These are phyloP conservation scores for Phrynocephalus vlangalii DNA, from an alignment of 2,797 vertebrate species.

Conservation along the genomic window DNA sequence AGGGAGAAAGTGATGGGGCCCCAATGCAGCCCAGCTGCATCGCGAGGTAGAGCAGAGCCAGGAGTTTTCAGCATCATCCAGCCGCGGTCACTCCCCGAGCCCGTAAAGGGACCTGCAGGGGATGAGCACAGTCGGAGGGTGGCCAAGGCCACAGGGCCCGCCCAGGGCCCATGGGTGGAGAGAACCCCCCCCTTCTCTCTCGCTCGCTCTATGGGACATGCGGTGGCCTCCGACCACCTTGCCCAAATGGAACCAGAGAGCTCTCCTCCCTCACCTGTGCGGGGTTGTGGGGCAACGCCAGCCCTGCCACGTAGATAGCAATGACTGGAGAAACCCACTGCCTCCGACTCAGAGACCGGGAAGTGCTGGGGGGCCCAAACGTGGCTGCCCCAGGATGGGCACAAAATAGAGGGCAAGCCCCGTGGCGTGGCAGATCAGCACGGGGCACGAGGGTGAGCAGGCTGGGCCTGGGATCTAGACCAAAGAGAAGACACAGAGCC, in stretches of 20 bases:
- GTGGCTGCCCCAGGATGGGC: constrained; percentile 86
- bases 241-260: background rate
- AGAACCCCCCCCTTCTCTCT: too few relatives aligned
- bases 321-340: constrained; percentile 89
- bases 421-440: constrained; percentile 90
- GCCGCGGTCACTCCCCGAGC: constrained; percentile 82
- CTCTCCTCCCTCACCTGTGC: constrained; percentile 78
- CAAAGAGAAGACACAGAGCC: too few relatives aligned
- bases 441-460: constrained; percentile 86
- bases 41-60: constrained; percentile 87
- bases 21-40: constrained; percentile 88
- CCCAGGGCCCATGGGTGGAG: background rate
- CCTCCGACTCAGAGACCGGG: constrained; percentile 91
- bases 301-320: constrained; percentile 90
- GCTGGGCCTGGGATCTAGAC: constrained; percentile 74
- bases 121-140: background rate
- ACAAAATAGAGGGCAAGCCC: constrained; percentile 88
- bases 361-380: constrained; percentile 91
- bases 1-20: constrained; percentile 94
- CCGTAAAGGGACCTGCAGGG: constrained; percentile 79
- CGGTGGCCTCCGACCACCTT: fast-evolving
- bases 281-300: constrained; percentile 93
- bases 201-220: fast-evolving
- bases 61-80: constrained; percentile 91
- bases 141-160: fast-evolving